Evolutionary conservation across 2,113 vertebrate species (phyloP).

Genomic region (Castor canadensis): DNA sequence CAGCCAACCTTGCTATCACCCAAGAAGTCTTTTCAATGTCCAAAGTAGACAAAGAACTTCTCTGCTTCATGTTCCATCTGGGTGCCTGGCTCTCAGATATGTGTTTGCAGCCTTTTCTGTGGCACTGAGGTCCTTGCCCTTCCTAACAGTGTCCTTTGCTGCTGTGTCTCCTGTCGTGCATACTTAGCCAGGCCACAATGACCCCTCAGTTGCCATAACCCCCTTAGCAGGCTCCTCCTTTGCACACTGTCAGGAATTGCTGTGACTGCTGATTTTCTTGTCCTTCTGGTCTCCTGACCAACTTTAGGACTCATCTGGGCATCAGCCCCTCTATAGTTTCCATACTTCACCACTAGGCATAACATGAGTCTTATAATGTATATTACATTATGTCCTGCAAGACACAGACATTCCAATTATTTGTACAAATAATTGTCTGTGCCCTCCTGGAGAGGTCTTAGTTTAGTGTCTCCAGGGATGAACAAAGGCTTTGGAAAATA

Average conservation of each 20-base stretch:
- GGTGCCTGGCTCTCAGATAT: not conserved
- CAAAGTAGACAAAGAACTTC: not conserved
- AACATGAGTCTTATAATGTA: not conserved
- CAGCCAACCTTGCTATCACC: not conserved
- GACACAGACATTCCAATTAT: not conserved
- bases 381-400: not conserved
- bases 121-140: not conserved
- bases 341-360: not conserved
- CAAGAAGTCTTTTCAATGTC: not conserved
- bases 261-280: not conserved
- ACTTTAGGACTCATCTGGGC: not conserved
- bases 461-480: not conserved
- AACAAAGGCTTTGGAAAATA: not conserved
- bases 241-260: not conserved
- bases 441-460: not conserved
- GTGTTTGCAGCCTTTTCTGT: fast-evolving
- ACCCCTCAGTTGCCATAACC: fast-evolving
- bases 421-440: not conserved
- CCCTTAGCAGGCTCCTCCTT: not conserved
- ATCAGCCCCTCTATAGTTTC: not conserved
- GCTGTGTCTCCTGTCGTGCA: not conserved
- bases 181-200: fast-evolving
- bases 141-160: not conserved
- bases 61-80: not conserved
- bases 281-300: not conserved